Base-by-base conservation (phyloP, 2,113 vertebrate genomes). In the Leptobrachium leishanense region DNA sequence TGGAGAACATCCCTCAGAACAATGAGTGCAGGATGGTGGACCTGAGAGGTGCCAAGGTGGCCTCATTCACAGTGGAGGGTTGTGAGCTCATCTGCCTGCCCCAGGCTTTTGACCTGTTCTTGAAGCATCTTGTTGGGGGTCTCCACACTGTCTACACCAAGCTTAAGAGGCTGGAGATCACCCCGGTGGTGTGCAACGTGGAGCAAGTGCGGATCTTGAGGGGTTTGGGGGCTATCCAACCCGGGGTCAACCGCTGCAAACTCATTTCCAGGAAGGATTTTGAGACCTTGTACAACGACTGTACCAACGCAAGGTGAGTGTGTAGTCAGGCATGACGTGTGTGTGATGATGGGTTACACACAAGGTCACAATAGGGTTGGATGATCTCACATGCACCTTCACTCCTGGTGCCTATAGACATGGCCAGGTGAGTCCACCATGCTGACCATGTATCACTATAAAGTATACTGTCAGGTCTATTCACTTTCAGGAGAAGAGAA, bases 11-110 rank as follows among this genome's bases (percentile, higher is more conserved):
- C 84, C 96, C 97, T 86, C 96, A 98, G 88, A 98, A 99, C 92
- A 99, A 99, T 89, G 97, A 99, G 95, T 99, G 97, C 88, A 96
- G 95, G 91, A 98, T 98, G 96, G 97, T 99, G 88, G 97, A 99
- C 88, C 90, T 99, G 87, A 92, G 96, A 87, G 95, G 96, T 82
- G 97, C 97, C 82, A 96, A 98, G 88, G 97, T 99, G 90, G 97
- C 97, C 76, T 99, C 97, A 41, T 99, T 99, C 93, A 98, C 96
- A 10, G 97, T 99, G 91, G 96, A 99, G 86, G 95, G 95, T 87
- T 93, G 93, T 89, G 97, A 98, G 91, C 96, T 99, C 86, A 99
- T 99, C 94, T 98, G 97, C 92, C 94, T 98, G 80, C 97, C 97
- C 66, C 97, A 99, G 89, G 97, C 97, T 53, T 99, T 99, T 93